Conservation (phyloP, 2,888 invertebrate species). For the Stramonita haemastoma region DNA sequence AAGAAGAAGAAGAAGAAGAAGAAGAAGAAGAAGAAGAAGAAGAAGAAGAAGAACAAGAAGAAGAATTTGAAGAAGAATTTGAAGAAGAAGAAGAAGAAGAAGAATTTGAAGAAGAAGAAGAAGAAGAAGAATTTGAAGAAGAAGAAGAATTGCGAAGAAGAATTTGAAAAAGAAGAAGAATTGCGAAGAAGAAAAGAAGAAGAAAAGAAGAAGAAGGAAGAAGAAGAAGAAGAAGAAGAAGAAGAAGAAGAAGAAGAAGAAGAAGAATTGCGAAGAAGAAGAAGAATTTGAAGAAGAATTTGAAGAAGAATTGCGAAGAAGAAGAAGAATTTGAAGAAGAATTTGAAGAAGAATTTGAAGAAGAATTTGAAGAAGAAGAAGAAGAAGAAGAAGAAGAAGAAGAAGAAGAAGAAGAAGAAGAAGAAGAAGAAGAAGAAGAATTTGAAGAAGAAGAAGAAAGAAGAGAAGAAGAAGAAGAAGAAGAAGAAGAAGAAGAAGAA, state of each 20-base stretch:
- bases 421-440: too few relatives aligned
- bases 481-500: too few relatives aligned
- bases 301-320: too few relatives aligned
- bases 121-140: background rate
- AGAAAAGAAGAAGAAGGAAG: background rate
- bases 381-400: too few relatives aligned
- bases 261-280: background rate
- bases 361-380: too few relatives aligned
- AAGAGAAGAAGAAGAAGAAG: too few relatives aligned
- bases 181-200: background rate
- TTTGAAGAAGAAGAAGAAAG: too few relatives aligned
- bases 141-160: background rate
- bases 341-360: too few relatives aligned
- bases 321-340: too few relatives aligned
- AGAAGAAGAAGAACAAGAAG: background rate
- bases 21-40: background rate
- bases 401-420: too few relatives aligned
- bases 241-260: background rate
- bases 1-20: background rate
- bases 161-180: background rate
- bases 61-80: background rate
- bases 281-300: too few relatives aligned
- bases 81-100: background rate
- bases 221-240: background rate
- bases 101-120: background rate